Conservation (phyloP, 2,888 invertebrate species). For the Isoperla grammatica region DNA sequence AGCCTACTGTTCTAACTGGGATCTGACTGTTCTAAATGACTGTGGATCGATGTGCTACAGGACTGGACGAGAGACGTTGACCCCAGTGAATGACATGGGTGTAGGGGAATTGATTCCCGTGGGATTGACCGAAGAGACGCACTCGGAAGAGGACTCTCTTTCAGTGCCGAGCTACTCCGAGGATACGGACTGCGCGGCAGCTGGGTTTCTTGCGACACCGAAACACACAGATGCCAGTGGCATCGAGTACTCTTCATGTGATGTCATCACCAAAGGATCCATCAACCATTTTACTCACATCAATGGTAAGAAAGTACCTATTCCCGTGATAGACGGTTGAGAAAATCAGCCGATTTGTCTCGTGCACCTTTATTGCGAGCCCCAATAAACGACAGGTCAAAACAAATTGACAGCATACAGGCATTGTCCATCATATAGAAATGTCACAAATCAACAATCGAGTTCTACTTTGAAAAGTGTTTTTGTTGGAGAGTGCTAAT, state of each 20-base stretch:
- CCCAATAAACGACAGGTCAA: too few relatives aligned
- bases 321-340: too few relatives aligned
- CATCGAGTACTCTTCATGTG: slow-evolving; percentile 22
- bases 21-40: too few relatives aligned
- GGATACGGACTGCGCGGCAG: slow-evolving; percentile 33
- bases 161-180: slow-evolving; percentile 43
- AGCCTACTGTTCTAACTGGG: too few relatives aligned
- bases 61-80: slow-evolving; percentile 39
- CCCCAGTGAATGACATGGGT: slow-evolving; percentile 44
- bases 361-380: too few relatives aligned
- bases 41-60: background rate
- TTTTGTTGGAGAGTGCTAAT: too few relatives aligned
- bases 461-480: too few relatives aligned
- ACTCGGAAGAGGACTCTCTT: slow-evolving; percentile 38
- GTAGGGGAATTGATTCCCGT: slow-evolving; percentile 49
- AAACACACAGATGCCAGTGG: slow-evolving; percentile 28
- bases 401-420: too few relatives aligned
- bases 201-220: slow-evolving; percentile 32
- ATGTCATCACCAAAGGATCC: slow-evolving; percentile 4
- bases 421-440: too few relatives aligned
- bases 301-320: slow-evolving; percentile 17
- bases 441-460: too few relatives aligned
- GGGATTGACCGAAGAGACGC: slow-evolving; percentile 38
- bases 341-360: too few relatives aligned
- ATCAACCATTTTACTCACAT: slow-evolving; percentile 14